Base-by-base conservation (phyloP, 2,888 invertebrate species). In the Leptopterna dolabrata region DNA sequence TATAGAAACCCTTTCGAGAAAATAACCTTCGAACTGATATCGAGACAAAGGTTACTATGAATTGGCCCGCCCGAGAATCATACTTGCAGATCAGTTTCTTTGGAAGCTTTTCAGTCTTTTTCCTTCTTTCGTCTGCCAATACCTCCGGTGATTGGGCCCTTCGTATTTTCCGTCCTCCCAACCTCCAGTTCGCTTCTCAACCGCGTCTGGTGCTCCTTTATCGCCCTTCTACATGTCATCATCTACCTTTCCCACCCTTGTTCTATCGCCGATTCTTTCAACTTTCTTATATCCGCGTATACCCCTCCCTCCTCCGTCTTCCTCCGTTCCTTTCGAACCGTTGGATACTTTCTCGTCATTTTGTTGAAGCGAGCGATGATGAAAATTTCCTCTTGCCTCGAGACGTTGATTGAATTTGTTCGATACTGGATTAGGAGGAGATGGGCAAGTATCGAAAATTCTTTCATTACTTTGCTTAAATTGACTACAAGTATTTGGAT, bases 1-100 rank as follows among this genome's bases (percentile, higher is more conserved):
- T 36, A 7, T 36, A 36, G 36, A 36, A 7, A 36, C 36, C 36
- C 4, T 36, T 4, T 7, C 7, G 36, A 2, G 36, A 36, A n/a
- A n/a, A n/a, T n/a, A n/a, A 36, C 36, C 36, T 36, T 36, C 36
- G 36, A 36, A 36, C 36, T 36, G 36, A 36, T 7, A n/a, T 36
- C 36, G 4, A 36, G 7, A 36, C 36, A 7, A 36, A 36, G 7
- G 7, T 7, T 7, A 36, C 63, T 63, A 63, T 24, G 63, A 63
- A 63, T 63, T 63, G 63, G 24, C 63, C 24, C 24, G 63, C 24
- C 19, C 19, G 45, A 78, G 78, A 45, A 45, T 78, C 78, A 45
- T 78, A 78, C 78, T 78, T 78, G 78, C 78, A 78, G 78, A 78
- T 78, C 19, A 45, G 41, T 78, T 78, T 19, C 78, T 78, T 45